phyloP scores from a whole-genome alignment of 2,113 vertebrate species.

The Nyctereutes procyonoides region DNA sequence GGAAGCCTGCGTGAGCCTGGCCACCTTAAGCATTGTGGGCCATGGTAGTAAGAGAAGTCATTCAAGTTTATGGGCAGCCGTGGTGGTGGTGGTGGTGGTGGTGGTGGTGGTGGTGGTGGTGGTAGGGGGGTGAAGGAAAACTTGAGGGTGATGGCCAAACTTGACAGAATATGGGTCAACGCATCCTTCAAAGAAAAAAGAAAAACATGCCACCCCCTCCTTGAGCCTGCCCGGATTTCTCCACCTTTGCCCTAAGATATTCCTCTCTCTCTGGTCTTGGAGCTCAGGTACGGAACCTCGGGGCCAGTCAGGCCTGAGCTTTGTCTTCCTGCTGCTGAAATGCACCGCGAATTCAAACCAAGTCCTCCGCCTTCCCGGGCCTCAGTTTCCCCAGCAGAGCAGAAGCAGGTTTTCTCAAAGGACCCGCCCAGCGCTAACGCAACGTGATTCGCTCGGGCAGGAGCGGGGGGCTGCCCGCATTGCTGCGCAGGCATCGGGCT shows the following conservation, averaged over 20 bases:
- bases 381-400: conserved; percentile 77
- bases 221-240: conserved; percentile 60
- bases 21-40: neutral
- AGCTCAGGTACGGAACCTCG: neutral
- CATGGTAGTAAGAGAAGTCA: neutral
- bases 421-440: conserved; percentile 76
- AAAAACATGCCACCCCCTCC: conserved; percentile 14
- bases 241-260: neutral
- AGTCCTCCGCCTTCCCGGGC: neutral
- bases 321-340: neutral
- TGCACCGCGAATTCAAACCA: neutral
- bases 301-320: neutral
- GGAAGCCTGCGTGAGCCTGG: neutral
- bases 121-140: neutral
- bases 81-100: too few relatives aligned
- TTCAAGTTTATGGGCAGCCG: neutral
- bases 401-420: conserved; percentile 66
- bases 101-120: too few relatives aligned
- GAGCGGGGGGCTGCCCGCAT: conserved; percentile 71
- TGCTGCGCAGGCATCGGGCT: conserved; percentile 74
- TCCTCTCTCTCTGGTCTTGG: neutral
- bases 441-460: conserved; percentile 72
- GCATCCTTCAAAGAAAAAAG: neutral
- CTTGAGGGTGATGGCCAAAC: neutral
- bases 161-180: neutral